Base-by-base conservation (phyloP, 2,113 vertebrate genomes). In the Nothoprocta perdicaria region DNA sequence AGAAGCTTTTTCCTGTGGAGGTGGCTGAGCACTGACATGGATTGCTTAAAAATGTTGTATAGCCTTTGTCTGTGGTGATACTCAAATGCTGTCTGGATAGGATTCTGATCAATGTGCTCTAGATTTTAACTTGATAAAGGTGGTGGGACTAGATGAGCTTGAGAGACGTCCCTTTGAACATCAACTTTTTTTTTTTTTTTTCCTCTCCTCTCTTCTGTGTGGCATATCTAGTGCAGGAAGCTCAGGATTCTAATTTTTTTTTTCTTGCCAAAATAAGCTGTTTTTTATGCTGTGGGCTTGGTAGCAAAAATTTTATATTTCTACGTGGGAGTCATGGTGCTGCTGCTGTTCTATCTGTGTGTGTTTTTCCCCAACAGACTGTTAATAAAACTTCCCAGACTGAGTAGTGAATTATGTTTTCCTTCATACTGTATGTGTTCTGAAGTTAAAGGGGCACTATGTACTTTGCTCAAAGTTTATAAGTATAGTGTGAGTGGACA, bases 271-370 rank as follows among this genome's bases (percentile, higher is more conserved):
- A 61, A 65, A 17, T 13, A 74, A 66, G 22, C 14, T 17, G 4
- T 24, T 77, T 8, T 61, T 94, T 69, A 23, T 48, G 43, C 31
- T 5, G 4, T 4, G 11, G 29, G 18, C 8, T 9, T 23, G 12
- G 31, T 58, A 52, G 26, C 38, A 63, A 58, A 55, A 60, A 8
- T 66, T 58, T 50, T 45, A 4, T 9, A 38, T 7, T 7, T 58
- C 29, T 63, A 4, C 1, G 0, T 26, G 35, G 41, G 24, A 21
- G 18, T 46, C 0, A 0, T 46, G 35, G 22, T 9, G 22, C 21
- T 27, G 45, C 14, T 57, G 3, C 1, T 1, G 6, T 29, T 81
- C 35, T 26, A 2, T 23, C 26, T 24, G 8, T n/a, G 16, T 16
- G 77, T 41, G 3, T 55, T 67, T 76, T 71, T 58, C 12, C 22